Base-by-base conservation (phyloP, 2,888 invertebrate genomes). In the Lepidochitona cinerea region DNA sequence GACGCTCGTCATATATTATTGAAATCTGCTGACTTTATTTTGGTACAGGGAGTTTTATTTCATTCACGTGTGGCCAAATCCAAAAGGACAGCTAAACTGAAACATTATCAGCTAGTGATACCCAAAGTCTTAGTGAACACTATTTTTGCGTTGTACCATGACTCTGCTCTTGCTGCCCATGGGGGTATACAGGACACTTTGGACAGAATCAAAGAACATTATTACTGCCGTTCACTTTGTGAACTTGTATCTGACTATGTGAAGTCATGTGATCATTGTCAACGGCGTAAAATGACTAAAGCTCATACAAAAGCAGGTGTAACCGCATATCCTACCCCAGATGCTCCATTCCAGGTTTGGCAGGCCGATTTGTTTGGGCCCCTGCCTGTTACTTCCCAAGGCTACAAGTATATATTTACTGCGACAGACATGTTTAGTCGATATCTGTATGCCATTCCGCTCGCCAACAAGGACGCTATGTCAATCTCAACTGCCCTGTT, bases 181-280 rank as follows among this genome's bases (percentile, higher is more conserved):
- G 36, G 70, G 3, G 70, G 65, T 33, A 70, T 66, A 26, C 33
- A 73, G n/a, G 35, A 65, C 64, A 73, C 70, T 6, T n/a, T 73
- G 7, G 73, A 73, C 37, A 49, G n/a, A 32, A 69, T 73, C 14
- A 49, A 41, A 32, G 68, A 59, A 54, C 70, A 70, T 70, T 70
- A 33, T 37, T 70, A 36, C 33, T 70, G 59, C 32, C 12, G 52
- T 23, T 9, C 32, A 5, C 12, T 72, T 1, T 33, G 33, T 18
- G 7, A 14, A 3, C 7, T 53, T 29, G 66, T 72, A 26, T 35
- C 35, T 5, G 66, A 66, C 7, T 72, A 67, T 49, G 49, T 72
- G 49, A 35, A 67, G 32, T 66, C 67, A n/a, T 72, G 64, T 64
- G 37, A 71, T 29, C 37, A 29, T n/a, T 71, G 71, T 37, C 64